These are phyloP conservation scores for Trichonephila inaurata DNA, from an alignment of 1,140 invertebrate genomes.

Conservation along the genomic window DNA sequence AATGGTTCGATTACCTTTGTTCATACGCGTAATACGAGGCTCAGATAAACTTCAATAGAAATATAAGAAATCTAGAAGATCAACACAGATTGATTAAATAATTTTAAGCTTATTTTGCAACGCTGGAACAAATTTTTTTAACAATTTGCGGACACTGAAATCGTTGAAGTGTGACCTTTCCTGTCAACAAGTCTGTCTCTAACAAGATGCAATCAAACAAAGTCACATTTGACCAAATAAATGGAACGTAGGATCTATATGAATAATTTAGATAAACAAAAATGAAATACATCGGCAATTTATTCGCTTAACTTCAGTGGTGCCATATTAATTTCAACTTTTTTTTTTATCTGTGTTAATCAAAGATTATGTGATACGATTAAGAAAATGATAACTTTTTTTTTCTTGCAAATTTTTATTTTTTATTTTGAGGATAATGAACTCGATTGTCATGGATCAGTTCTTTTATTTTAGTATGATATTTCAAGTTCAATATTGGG, in stretches of 20 bases:
- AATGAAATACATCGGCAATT: too few species aligned
- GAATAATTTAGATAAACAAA: too few species aligned
- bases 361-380: too few species aligned
- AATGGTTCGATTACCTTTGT: background rate
- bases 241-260: background rate
- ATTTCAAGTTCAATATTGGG: too few species aligned
- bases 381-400: too few species aligned
- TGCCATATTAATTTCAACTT: too few species aligned
- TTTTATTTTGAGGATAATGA: too few species aligned
- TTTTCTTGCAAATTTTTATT: too few species aligned
- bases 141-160: background rate
- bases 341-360: too few species aligned
- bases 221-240: background rate
- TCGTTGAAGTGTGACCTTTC: background rate
- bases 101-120: constrained; percentile 25
- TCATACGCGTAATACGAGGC: background rate
- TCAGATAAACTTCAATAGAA: background rate
- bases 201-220: background rate
- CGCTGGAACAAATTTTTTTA: background rate
- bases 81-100: background rate
- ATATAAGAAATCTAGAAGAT: background rate
- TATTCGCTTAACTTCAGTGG: too few species aligned
- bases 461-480: too few species aligned
- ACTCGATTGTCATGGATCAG: too few species aligned
- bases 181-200: constrained; percentile 1